Conservation (phyloP, 2,888 invertebrate genomes). For the Gisinianus flammeolus region DNA sequence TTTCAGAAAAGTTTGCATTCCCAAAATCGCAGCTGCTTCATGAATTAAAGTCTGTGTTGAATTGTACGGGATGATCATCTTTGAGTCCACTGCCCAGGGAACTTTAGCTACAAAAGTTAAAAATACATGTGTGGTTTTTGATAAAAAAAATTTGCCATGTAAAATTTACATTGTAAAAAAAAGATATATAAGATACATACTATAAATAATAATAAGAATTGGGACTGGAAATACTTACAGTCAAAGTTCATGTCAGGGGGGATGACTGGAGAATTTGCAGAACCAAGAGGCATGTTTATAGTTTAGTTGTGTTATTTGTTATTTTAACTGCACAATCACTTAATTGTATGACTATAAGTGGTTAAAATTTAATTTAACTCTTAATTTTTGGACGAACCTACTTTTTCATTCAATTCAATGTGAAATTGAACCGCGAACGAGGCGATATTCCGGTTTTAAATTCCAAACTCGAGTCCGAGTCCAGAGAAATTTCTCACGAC, state of each 20-base stretch:
- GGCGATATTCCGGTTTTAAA: too few species aligned
- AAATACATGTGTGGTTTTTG: too few species aligned
- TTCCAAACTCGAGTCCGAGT: too few species aligned
- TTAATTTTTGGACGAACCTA: not conserved
- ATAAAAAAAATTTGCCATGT: too few species aligned
- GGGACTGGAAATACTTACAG: constrained; percentile 19
- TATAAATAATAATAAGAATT: too few species aligned
- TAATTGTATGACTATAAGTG: too few species aligned
- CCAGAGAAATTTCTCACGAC: too few species aligned
- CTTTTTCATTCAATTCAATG: not conserved
- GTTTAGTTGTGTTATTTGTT: too few species aligned
- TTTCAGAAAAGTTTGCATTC: constrained; percentile 89
- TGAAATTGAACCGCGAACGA: too few species aligned
- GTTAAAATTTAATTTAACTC: too few species aligned
- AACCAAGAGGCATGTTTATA: constrained; percentile 24
- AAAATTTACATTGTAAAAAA: too few species aligned
- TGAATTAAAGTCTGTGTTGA: constrained; percentile 92
- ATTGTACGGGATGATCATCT: constrained; percentile 86
- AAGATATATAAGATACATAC: not conserved
- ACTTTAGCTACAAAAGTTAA: constrained; percentile 71
- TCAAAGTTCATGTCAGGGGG: constrained; percentile 41
- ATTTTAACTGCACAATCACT: too few species aligned
- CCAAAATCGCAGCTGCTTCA: constrained; percentile 91
- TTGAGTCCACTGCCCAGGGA: constrained; percentile 88
- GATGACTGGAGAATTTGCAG: constrained; percentile 26